Base-by-base conservation (phyloP, 2,113 vertebrate genomes). In the Carassius carassius region DNA sequence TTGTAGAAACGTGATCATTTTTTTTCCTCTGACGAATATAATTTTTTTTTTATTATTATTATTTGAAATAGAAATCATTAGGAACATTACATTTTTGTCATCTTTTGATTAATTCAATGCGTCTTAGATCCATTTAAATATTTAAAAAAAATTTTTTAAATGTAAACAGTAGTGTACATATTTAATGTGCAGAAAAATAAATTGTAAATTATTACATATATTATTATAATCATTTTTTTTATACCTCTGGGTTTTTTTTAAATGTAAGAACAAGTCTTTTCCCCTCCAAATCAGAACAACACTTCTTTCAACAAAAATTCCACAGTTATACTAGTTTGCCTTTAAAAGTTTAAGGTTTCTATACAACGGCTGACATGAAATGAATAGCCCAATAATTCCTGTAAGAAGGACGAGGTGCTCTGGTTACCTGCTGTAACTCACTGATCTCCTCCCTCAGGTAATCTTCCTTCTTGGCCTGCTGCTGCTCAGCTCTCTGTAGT, bases 391-490 rank as follows among this genome's bases (percentile, higher is more conserved):
- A 63, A 16, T 44, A 47, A 67, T 7, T 51, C 23, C 11, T 21
- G 5, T 21, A 51, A 41, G 11, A 5, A 49, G 13, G 12, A 70
- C 8, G 19, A 51, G 17, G 56, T 17, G 19, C 6, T 51, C 13
- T 13, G 6, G 16, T 73, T 92, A 99, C 98, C 98, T 99, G 96
- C 62, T 99, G 98, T 25, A 99, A 93, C 87, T 99, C 97, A 88
- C 93, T 86, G 19, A 99, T 97, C 92, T 99, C 98, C 78, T 99
- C 97, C 19, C 97, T 96, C 49, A 99, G 93, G 92, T 98, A 99
- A 92, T 99, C 98, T 89, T 99, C 98, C 88, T 97, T 99, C 65
- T 97, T 96, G 69, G 95, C 98, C 91, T 97, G 95, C 84, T 98
- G 95, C 81, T 99, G 98, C 79, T 99, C 98, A 29, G 96, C 95